Percentiles rank a stretch among this genome's conserved stretches.
Evolutionary conservation across 1,140 invertebrate genomes (phyloP).

Genomic region (Acromyrmex echinatior): DNA sequence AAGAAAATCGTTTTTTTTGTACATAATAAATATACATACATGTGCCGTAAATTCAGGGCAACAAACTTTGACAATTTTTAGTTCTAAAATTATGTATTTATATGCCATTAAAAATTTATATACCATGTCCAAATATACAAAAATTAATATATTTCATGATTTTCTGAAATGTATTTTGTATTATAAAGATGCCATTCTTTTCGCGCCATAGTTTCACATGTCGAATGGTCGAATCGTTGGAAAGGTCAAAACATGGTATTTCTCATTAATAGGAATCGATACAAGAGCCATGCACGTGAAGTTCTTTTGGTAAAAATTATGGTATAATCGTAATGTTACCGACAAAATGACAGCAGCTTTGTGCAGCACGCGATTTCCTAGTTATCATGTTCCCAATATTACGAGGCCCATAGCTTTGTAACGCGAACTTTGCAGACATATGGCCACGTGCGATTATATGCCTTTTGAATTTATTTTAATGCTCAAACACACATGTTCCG

Average conservation of each 20-base stretch:
- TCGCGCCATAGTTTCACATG: neutral
- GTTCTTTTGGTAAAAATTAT: slow-evolving; percentile 33
- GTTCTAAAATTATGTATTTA: neutral
- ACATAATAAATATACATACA: neutral
- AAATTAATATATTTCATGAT: slow-evolving; percentile 3
- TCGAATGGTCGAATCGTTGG: neutral
- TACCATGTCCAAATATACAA: neutral
- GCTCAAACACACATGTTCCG: neutral
- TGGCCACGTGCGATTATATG: slow-evolving; percentile 31
- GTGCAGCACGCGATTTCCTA: slow-evolving; percentile 53
- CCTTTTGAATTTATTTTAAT: slow-evolving; percentile 17
- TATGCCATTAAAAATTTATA: neutral
- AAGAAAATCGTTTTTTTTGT: neutral
- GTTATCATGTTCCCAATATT: slow-evolving; percentile 46
- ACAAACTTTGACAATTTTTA: neutral
- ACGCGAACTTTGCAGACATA: slow-evolving; percentile 45
- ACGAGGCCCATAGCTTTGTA: slow-evolving; percentile 29
- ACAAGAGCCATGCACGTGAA: neutral
- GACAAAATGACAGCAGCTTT: slow-evolving; percentile 43
- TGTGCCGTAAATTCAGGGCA: neutral
- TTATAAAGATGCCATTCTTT: neutral
- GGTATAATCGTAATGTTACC: slow-evolving; percentile 25
- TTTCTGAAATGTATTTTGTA: neutral
- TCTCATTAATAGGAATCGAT: slow-evolving; percentile 34
- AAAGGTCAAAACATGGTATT: slow-evolving; percentile 44